A percentile compares a stretch with the other conserved stretches of the same genome.
These are phyloP conservation scores for Montipora capitata DNA, from an alignment of 92 coral and sea anemone species.

Conservation along the genomic window DNA sequence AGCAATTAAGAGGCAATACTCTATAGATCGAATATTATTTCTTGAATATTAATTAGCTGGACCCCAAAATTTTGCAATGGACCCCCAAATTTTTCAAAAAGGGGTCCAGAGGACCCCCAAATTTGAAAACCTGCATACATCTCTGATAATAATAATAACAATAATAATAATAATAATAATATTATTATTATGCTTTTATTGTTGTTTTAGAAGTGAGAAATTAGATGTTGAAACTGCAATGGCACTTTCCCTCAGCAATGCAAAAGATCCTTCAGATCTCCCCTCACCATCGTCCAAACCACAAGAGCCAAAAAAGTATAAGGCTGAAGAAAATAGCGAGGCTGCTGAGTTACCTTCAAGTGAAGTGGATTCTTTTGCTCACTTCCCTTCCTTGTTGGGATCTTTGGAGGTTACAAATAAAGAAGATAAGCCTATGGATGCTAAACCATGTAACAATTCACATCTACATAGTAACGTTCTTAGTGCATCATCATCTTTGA, in stretches of 20 bases:
- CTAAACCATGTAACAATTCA: constrained; percentile 2
- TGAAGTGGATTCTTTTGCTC: neutral
- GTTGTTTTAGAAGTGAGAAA: constrained; percentile 49
- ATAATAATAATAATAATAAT: no score
- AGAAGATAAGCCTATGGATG: neutral
- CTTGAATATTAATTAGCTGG: no score
- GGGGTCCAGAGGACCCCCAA: no score
- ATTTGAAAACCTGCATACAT: no score
- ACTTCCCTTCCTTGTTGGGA: constrained; percentile 24
- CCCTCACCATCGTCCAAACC: constrained; percentile 49
- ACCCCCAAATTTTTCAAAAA: no score
- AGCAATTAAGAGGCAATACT: no score
- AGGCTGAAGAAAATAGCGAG: constrained; percentile 18
- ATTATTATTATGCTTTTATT: neutral
- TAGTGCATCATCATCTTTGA: neutral
- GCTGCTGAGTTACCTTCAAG: neutral
- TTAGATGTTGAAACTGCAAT: constrained; percentile 63
- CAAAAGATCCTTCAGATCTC: constrained; percentile 16
- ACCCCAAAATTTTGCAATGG: no score
- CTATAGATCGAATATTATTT: no score
- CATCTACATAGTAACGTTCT: constrained; percentile 1
- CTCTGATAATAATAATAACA: no score
- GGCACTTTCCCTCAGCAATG: constrained; percentile 41
- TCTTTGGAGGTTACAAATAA: constrained; percentile 18
- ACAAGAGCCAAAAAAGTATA: constrained; percentile 54